Evolutionary conservation across 2,888 invertebrate genomes (phyloP).

Genomic region (Arrhopalites spinosus): DNA sequence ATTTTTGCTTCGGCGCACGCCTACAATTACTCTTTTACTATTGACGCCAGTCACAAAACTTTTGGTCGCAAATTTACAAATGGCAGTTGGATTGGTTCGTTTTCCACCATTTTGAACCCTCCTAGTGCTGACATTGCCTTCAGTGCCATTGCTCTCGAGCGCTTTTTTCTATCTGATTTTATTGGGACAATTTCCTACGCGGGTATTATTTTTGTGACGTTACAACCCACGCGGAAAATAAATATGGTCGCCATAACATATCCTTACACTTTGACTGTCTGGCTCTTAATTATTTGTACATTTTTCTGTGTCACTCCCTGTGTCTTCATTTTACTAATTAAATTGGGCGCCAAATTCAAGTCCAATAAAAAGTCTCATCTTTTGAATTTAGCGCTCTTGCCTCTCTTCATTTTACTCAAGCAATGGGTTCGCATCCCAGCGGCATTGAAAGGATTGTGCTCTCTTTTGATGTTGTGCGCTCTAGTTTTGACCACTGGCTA

Average conservation of each 20-base stretch:
- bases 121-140: not conserved
- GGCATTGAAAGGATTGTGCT: not conserved
- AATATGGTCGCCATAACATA: not conserved
- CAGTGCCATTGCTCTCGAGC: not conserved
- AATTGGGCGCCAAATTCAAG: not conserved
- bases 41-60: not conserved
- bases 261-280: not conserved
- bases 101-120: not conserved
- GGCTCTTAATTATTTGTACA: not conserved
- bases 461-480: not conserved
- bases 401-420: not conserved
- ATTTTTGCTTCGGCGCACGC: too few species aligned
- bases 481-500: not conserved
- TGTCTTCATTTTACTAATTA: not conserved
- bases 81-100: not conserved
- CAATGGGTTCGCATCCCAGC: not conserved
- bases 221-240: not conserved
- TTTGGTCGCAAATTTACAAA: not conserved
- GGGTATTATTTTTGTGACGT: not conserved
- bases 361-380: not conserved
- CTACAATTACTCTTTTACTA: not conserved
- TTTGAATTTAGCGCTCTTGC: not conserved
- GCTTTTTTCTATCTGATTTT: not conserved
- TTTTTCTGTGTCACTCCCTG: not conserved
- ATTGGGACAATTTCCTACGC: not conserved